Evolutionary conservation across 1,140 invertebrate species (phyloP).

Genomic region (Pachypeltis micranthus): DNA sequence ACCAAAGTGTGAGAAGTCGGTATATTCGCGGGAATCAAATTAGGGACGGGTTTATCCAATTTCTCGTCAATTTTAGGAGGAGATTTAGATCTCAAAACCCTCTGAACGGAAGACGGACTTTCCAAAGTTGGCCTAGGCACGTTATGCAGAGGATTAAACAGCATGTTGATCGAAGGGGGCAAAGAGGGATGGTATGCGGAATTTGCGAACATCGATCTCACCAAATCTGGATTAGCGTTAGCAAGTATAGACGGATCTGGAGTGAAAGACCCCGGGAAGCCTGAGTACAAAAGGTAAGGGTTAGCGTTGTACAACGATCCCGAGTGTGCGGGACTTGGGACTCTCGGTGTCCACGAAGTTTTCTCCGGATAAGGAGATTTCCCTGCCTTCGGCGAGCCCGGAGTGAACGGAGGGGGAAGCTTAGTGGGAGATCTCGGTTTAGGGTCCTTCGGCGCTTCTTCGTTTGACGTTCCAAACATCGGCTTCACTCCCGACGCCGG

Average conservation of each 20-base stretch:
- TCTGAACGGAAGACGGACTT: slow-evolving; percentile 23
- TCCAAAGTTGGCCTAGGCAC: slow-evolving; percentile 10
- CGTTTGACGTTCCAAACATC: slow-evolving; percentile 39
- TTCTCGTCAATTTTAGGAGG: slow-evolving; percentile 6
- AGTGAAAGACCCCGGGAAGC: slow-evolving; percentile 17
- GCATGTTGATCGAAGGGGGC: slow-evolving; percentile 28
- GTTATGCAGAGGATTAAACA: slow-evolving; percentile 28
- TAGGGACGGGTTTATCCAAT: neutral
- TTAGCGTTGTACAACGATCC: slow-evolving; percentile 17
- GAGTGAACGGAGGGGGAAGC: slow-evolving; percentile 24
- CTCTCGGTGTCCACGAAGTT: slow-evolving; percentile 15
- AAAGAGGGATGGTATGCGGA: slow-evolving; percentile 27
- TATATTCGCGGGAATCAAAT: neutral
- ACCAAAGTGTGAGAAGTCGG: neutral
- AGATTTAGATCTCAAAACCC: slow-evolving; percentile 22
- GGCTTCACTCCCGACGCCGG: slow-evolving; percentile 48
- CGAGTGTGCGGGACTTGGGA: slow-evolving; percentile 22
- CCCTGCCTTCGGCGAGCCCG: slow-evolving; percentile 22
- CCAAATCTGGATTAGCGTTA: slow-evolving; percentile 21
- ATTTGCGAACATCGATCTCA: slow-evolving; percentile 27
- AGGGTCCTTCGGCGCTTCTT: slow-evolving; percentile 28
- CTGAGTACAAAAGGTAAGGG: slow-evolving; percentile 17
- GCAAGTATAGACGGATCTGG: slow-evolving; percentile 10
- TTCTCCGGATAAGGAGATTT: slow-evolving; percentile 13
- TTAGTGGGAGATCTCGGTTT: slow-evolving; percentile 29